phyloP scores from a whole-genome alignment of 1,140 invertebrate genomes.

The Drosophila sp. region DNA sequence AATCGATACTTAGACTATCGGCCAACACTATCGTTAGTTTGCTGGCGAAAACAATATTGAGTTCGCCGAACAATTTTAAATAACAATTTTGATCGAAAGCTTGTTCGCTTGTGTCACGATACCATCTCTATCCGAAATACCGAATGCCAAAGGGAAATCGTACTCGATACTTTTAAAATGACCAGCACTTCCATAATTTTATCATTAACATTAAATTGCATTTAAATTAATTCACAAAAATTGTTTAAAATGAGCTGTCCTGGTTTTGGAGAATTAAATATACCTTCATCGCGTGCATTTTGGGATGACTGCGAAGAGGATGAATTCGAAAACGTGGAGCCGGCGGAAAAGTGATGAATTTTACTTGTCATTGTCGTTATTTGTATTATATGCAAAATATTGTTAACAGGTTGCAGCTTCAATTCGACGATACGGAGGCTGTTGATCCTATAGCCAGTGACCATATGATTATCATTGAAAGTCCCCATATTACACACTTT shows the following conservation, averaged over 20 bases:
- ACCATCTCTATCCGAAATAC: not conserved
- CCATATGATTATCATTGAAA: constrained; percentile 68
- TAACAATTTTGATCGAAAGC: no score
- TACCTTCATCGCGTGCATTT: constrained; percentile 76
- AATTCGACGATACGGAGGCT: constrained; percentile 34
- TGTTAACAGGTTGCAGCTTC: constrained; percentile 44
- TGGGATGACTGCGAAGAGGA: constrained; percentile 81
- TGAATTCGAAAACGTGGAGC: constrained; percentile 56
- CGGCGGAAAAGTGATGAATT: constrained; percentile 50
- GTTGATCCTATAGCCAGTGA: constrained; percentile 48
- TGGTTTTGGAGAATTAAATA: constrained; percentile 75
- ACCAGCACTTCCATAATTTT: constrained; percentile 37
- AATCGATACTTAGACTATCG: not conserved
- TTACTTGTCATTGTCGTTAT: constrained; percentile 1
- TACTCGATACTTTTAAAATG: constrained; percentile 30
- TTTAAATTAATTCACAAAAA: not conserved
- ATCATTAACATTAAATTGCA: constrained; percentile 9
- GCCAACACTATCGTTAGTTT: no score
- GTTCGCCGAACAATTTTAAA: no score
- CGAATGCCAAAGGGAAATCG: not conserved
- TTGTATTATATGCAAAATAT: not conserved
- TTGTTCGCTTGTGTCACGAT: not conserved
- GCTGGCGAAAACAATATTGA: no score
- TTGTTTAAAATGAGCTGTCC: constrained; percentile 64
- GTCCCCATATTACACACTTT: constrained; percentile 55